Evolutionary conservation across 1,140 invertebrate genomes (phyloP), one percentile per base, ranked within the genome.

Genomic region (Hestina assimilis): DNA sequence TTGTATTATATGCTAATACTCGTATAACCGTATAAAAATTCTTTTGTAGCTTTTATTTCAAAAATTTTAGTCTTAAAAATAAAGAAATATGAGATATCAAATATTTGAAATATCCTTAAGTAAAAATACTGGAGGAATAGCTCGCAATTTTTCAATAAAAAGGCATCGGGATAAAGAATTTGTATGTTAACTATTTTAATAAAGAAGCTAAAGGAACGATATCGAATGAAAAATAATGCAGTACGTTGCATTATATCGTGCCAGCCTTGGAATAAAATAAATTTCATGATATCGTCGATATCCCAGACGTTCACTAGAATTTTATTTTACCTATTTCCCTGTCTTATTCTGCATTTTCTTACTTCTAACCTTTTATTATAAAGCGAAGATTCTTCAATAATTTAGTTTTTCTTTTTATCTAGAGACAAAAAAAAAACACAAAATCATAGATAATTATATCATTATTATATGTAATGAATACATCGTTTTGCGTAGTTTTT

Each of bases 211-310:
- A 50, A 19, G 38, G 38, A 17, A 21, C 42, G 57, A 53, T 53
- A 53, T 40, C 24, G 50, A 24, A 47, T 47, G 55, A 52, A 48
- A 47, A 59, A 59, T 59, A 59, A 59, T 59, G 56, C 56, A 59
- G 57, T 38, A 40, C 14, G 14, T 5, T 47, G 50, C 48, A 53
- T 59, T 59, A 47, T 45, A 52, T 29, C 42, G 42, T 20, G 23
- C 35, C 40, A 41, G 46, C 26, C 50, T 31, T 46, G 19, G 33
- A 59, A 59, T 59, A 59, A 59, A 52, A 59, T 53, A 59, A 59
- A 59, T 59, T 59, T 59, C 46, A 59, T 53, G 31, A 53, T 59
- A 53, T 59, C 57, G 31, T 24, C 57, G 31, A 53, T 59, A 59
- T 59, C 47, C 48, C 1, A 24, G 42, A 20, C 57, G 31, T 51